phyloP scores from a whole-genome alignment of 1,140 invertebrate species.

The Drepana arcuata region DNA sequence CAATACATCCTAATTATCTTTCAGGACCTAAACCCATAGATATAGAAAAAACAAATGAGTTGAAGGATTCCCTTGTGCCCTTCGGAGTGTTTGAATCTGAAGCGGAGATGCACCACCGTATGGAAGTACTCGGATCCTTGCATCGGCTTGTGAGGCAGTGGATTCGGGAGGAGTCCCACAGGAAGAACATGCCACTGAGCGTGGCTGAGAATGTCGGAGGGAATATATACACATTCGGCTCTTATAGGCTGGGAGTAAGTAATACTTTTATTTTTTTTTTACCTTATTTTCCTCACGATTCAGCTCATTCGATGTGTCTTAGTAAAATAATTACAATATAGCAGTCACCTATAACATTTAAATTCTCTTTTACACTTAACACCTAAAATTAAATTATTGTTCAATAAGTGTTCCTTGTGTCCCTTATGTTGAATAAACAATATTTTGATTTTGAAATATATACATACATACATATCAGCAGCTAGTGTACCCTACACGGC shows the following conservation, averaged over 20 bases:
- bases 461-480: too few relatives aligned
- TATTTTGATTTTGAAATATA: too few relatives aligned
- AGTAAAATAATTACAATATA: too few relatives aligned
- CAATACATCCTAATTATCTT: background rate
- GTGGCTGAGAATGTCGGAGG: conserved; percentile 93
- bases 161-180: conserved; percentile 90
- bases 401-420: too few relatives aligned
- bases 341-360: too few relatives aligned
- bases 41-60: conserved; percentile 84
- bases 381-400: too few relatives aligned
- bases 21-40: conserved; percentile 87
- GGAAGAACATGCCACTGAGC: conserved; percentile 90
- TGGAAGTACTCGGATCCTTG: conserved; percentile 87
- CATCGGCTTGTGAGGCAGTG: conserved; percentile 93
- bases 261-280: conserved; percentile 1
- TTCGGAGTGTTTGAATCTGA: conserved; percentile 95
- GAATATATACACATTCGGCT: conserved; percentile 99
- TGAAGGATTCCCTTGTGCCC: conserved; percentile 87
- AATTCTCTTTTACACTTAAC: too few relatives aligned
- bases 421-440: too few relatives aligned
- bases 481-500: too few relatives aligned
- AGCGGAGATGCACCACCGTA: conserved; percentile 90
- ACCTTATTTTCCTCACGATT: too few relatives aligned
- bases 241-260: conserved; percentile 85
- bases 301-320: too few relatives aligned